These are phyloP conservation scores for Lepidurus arcticus DNA, from an alignment of 1,140 invertebrate species.

Conservation along the genomic window DNA sequence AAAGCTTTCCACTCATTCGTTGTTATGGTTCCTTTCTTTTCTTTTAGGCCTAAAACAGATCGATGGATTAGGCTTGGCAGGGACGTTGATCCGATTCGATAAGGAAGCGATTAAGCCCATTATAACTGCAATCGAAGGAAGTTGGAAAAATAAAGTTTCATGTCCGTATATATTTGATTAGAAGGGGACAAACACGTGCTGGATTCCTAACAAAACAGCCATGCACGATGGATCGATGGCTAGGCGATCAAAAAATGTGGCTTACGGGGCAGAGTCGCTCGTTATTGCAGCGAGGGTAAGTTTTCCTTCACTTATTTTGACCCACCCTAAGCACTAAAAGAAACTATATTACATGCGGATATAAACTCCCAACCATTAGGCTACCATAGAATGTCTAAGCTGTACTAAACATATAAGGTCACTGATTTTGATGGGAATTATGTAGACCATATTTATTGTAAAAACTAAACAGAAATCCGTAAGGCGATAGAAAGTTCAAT, in stretches of 20 bases:
- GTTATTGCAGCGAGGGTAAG: slow-evolving; percentile 27
- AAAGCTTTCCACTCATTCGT: slow-evolving; percentile 11
- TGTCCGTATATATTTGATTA: neutral
- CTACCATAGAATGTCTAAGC: neutral
- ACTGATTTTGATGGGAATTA: too few relatives aligned
- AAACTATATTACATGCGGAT: neutral
- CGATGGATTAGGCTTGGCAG: neutral
- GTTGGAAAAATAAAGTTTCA: neutral
- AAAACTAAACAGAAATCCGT: too few relatives aligned
- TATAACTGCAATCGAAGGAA: neutral
- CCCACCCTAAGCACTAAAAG: neutral
- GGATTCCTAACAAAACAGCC: slow-evolving; percentile 1
- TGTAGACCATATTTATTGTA: too few relatives aligned
- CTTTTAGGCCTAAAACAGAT: neutral
- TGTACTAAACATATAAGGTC: too few relatives aligned
- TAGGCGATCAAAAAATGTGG: slow-evolving; percentile 30
- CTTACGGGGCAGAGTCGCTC: slow-evolving; percentile 28
- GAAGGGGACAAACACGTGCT: slow-evolving; percentile 6
- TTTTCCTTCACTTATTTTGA: neutral
- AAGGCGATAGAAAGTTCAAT: too few relatives aligned
- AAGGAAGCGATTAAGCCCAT: slow-evolving; percentile 4
- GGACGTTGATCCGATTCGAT: neutral
- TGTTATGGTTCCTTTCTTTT: neutral
- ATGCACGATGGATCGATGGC: slow-evolving; percentile 31
- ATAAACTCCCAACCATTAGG: neutral